Evolutionary conservation across 2,888 invertebrate genomes (phyloP).

Genomic region (Nasonovia ribisnigri): DNA sequence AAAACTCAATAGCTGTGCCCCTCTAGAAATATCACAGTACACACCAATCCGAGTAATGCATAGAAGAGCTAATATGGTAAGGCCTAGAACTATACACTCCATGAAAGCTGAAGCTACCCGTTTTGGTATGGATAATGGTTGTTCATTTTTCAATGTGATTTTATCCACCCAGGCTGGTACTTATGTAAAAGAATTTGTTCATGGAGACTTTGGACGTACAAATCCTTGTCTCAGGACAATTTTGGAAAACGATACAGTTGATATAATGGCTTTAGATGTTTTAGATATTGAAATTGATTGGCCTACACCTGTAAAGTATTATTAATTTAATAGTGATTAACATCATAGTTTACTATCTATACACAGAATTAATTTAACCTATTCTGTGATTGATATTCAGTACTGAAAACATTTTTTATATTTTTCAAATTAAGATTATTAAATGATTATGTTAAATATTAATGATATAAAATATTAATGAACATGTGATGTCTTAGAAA

Average conservation of each 20-base stretch:
- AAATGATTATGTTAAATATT: not conserved
- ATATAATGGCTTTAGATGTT: conserved; percentile 94
- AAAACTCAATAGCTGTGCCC: conserved; percentile 72
- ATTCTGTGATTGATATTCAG: not conserved
- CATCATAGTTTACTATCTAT: not conserved
- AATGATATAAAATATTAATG: not conserved
- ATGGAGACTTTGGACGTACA: conserved; percentile 95
- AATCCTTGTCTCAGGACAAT: conserved; percentile 81
- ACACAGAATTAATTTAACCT: not conserved
- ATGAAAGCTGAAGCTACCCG: conserved; percentile 71
- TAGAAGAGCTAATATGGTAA: conserved; percentile 80
- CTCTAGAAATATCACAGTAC: conserved; percentile 80
- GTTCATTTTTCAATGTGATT: conserved; percentile 59
- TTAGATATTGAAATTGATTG: conserved; percentile 66
- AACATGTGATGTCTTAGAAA: not conserved
- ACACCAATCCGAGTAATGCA: conserved; percentile 94
- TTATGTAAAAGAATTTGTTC: conserved; percentile 97
- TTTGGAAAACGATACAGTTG: conserved; percentile 77
- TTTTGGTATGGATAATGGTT: conserved; percentile 23
- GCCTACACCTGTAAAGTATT: conserved; percentile 65
- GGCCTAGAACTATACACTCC: conserved; percentile 78
- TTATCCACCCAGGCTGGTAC: conserved; percentile 88
- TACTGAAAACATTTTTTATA: not conserved
- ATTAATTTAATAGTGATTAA: conserved; percentile 40
- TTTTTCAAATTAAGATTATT: not conserved